These are phyloP conservation scores for Piscicola geometra DNA, from an alignment of 2,888 invertebrate species.

Conservation along the genomic window DNA sequence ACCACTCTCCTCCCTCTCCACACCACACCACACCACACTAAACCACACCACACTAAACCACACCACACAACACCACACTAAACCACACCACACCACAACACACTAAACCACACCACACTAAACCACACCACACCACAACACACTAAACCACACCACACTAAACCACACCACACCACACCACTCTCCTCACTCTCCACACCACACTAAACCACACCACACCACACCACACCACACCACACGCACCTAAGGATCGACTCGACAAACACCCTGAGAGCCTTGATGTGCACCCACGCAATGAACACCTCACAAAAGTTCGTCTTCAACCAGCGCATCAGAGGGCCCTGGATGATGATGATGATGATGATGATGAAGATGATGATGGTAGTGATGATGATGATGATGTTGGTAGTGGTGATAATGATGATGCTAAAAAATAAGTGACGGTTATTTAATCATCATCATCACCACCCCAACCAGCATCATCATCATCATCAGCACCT, in stretches of 20 bases:
- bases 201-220: not conserved
- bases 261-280: conserved; percentile 94
- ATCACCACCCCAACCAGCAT: not conserved
- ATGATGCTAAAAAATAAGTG: not conserved
- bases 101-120: too few species aligned
- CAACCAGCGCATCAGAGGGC: conserved; percentile 73
- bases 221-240: not conserved
- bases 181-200: not conserved
- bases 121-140: too few species aligned
- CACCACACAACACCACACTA: too few species aligned
- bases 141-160: too few species aligned
- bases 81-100: too few species aligned
- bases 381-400: not conserved
- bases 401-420: not conserved
- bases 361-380: not conserved
- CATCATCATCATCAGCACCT: conserved; percentile 60
- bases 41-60: too few species aligned
- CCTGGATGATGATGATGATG: conserved; percentile 20
- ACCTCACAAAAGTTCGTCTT: conserved; percentile 99
- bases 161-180: too few species aligned
- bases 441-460: not conserved
- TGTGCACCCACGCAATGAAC: conserved; percentile 97
- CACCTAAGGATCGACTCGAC: conserved; percentile 96
- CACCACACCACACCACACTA: too few species aligned
- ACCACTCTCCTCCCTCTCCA: too few species aligned